Evolutionary conservation across 2,888 invertebrate species (phyloP).

Genomic region (Acrocera orbiculus): DNA sequence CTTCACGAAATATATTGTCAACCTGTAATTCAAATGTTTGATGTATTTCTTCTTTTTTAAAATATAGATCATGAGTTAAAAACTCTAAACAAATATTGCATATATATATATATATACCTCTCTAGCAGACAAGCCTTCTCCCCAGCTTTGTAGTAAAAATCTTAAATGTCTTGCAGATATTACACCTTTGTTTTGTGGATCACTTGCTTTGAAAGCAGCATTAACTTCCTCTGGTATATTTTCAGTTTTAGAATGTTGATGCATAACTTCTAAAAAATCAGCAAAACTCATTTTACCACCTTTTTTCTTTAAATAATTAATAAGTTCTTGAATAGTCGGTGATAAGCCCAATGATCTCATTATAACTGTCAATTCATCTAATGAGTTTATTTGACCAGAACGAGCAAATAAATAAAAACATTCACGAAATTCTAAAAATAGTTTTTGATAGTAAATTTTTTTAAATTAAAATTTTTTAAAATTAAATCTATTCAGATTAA

Average conservation of each 20-base stretch:
- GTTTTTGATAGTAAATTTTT: too few species aligned
- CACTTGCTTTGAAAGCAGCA: constrained; percentile 79
- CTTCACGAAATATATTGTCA: constrained; percentile 81
- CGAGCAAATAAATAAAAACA: constrained; percentile 90
- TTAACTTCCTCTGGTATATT: constrained; percentile 46
- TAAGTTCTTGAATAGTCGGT: constrained; percentile 80
- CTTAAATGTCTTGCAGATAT: constrained; percentile 69
- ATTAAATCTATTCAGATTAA: too few species aligned
- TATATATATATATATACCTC: constrained; percentile 31
- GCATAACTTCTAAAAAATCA: constrained; percentile 89
- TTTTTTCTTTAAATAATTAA: constrained; percentile 58
- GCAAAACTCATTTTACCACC: constrained; percentile 89
- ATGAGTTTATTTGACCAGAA: constrained; percentile 69
- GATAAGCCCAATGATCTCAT: constrained; percentile 90
- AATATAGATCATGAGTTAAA: too few species aligned
- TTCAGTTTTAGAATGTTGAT: constrained; percentile 55
- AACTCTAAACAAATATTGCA: too few species aligned
- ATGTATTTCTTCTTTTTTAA: too few species aligned
- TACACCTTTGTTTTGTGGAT: constrained; percentile 49
- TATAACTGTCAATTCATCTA: constrained; percentile 82
- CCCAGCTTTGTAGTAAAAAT: constrained; percentile 78
- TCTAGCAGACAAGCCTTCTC: constrained; percentile 62
- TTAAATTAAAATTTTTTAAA: too few species aligned
- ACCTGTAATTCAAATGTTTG: constrained; percentile 38
- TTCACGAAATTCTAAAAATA: constrained; percentile 79